A percentile compares a stretch with the other conserved stretches of the same genome.
Evolutionary conservation across 2,888 invertebrate species (phyloP).

Genomic region (Tinea semifulvella): DNA sequence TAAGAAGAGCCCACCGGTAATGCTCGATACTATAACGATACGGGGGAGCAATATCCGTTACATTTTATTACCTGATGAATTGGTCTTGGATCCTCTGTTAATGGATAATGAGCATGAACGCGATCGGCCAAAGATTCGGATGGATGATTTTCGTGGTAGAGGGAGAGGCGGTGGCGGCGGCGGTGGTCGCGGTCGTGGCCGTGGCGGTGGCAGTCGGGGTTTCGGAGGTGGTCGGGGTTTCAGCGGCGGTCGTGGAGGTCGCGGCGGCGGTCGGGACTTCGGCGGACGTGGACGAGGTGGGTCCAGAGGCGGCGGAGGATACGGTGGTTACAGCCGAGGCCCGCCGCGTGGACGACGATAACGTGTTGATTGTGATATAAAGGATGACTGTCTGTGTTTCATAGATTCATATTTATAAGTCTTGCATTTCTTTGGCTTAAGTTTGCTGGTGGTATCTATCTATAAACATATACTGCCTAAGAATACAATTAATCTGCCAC

Average conservation of each 20-base stretch:
- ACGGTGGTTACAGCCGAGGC: too few relatives aligned
- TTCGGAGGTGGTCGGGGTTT: too few relatives aligned
- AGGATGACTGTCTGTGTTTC: neutral
- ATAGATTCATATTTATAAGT: neutral
- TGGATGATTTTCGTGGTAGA: constrained; percentile 77
- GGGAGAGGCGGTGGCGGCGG: constrained; percentile 72
- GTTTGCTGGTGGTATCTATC: too few relatives aligned
- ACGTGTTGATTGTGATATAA: neutral
- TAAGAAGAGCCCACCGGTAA: constrained; percentile 93
- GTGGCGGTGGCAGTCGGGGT: too few relatives aligned
- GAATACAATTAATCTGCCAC: too few relatives aligned
- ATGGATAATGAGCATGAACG: constrained; percentile 97
- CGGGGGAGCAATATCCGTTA: constrained; percentile 96
- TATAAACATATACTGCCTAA: too few relatives aligned
- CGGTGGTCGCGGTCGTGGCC: constrained; percentile 42
- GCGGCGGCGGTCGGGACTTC: too few relatives aligned
- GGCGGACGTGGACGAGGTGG: too few relatives aligned
- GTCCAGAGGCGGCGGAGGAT: too few relatives aligned
- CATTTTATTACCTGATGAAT: constrained; percentile 94
- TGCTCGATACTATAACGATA: constrained; percentile 93
- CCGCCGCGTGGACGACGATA: too few relatives aligned
- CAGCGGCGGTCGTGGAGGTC: too few relatives aligned
- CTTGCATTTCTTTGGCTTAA: neutral
- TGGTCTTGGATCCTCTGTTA: constrained; percentile 94
- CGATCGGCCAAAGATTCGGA: constrained; percentile 88